These are phyloP conservation scores for Platichthys flesus DNA, from an alignment of 2,113 vertebrate genomes.

Conservation along the genomic window DNA sequence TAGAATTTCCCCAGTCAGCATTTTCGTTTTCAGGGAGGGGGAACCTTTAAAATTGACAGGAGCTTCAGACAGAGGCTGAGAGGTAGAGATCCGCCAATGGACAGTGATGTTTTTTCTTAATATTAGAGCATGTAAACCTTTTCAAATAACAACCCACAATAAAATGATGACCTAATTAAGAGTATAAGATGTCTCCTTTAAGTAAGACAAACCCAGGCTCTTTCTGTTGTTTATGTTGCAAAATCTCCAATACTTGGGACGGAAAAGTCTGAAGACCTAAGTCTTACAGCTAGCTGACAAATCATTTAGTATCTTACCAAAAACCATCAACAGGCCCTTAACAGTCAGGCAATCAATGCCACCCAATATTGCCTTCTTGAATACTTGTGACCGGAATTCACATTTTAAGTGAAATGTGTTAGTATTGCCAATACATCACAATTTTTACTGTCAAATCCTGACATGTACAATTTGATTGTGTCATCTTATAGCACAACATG, in stretches of 20 bases:
- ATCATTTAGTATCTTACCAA: slow-evolving; percentile 3
- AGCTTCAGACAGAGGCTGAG: too few relatives aligned
- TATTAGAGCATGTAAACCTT: neutral
- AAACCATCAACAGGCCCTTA: slow-evolving; percentile 17
- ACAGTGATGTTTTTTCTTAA: too few relatives aligned
- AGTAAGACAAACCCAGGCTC: neutral
- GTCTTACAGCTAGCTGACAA: slow-evolving; percentile 8
- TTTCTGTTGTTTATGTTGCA: neutral
- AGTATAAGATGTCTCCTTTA: neutral
- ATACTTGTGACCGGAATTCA: neutral
- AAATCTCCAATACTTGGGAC: slow-evolving; percentile 44
- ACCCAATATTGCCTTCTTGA: slow-evolving; percentile 7
- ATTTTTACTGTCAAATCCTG: neutral
- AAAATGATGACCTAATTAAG: neutral
- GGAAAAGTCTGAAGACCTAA: slow-evolving; percentile 35
- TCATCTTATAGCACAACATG: neutral
- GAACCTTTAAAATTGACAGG: too few relatives aligned
- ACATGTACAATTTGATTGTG: slow-evolving; percentile 2
- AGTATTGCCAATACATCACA: slow-evolving; percentile 9
- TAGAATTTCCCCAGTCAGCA: too few relatives aligned
- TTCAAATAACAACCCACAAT: neutral
- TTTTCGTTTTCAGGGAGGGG: too few relatives aligned
- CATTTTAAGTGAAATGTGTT: slow-evolving; percentile 18
- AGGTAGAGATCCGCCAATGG: too few relatives aligned
- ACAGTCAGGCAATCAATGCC: slow-evolving; percentile 15